Base-by-base conservation (phyloP, 2,113 vertebrate genomes). In the Paedocypris sp. region DNA sequence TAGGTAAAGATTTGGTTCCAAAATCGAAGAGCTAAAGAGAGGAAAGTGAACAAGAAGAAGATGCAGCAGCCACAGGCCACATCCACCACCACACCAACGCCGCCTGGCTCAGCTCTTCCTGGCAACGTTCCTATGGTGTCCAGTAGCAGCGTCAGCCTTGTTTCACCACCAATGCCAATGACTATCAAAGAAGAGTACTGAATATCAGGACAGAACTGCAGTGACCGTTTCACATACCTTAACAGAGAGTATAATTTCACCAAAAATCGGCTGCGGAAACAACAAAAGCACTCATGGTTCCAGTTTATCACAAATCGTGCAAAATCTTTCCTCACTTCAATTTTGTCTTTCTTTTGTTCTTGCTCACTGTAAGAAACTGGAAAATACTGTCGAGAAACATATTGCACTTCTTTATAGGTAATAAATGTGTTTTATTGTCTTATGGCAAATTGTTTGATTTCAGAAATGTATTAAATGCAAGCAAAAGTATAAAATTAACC, bases 1-100 rank as follows among this genome's bases (percentile, higher is more conserved):
- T 77, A 98, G 94, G 94, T 98, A 70, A 98, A 98, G 80, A 98
- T 98, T 75, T 98, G 94, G 94, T 98, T 98, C 77, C 94, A 98
- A 79, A 98, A 98, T 41, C 80, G 94, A 1, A 75, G 94, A 10
- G 94, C 94, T 0, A 98, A 98, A 77, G 94, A 98, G 77, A 88
- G 94, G 58, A 98, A 98, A 75, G 90, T 95, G 68, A 98, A 91
- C 76, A 98, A 97, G 73, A 98, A 97, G 84, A 91, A 92, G 70
- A 86, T 89, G 76, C 90, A 93, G 69, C 90, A 93, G 64, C 79
- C 78, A 8, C 87, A 88, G 45, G 80, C 83, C 0, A 79, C 82
- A 13, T 85, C 83, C 46, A 84, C 92, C 33, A 85, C 88, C 49
- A 87, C 90, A 0, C 80, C 87, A 0, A 91, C 82, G 1, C 86